Evolutionary conservation across 1,140 invertebrate genomes (phyloP).

Genomic region (Drosophila malerkotliana): DNA sequence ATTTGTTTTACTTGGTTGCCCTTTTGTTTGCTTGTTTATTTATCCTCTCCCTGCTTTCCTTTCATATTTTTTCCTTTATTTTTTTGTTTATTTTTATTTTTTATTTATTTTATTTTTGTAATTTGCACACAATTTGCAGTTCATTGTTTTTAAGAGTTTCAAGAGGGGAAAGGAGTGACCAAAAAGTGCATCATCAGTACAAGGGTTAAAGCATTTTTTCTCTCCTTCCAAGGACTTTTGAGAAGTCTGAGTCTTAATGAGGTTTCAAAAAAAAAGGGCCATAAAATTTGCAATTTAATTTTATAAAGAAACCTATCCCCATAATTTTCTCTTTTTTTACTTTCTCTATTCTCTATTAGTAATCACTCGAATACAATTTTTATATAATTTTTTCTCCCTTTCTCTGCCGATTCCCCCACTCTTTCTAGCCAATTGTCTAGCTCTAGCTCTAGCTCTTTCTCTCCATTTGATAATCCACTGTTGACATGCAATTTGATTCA

Average conservation of each 20-base stretch:
- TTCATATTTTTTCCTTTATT: not conserved
- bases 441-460: not conserved
- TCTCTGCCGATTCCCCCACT: not conserved
- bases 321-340: not conserved
- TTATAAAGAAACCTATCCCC: not conserved
- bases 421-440: no score
- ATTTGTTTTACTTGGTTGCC: slow-evolving; percentile 36
- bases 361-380: slow-evolving; percentile 66
- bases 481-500: slow-evolving; percentile 78
- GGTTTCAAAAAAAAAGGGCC: not conserved
- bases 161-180: slow-evolving; percentile 3
- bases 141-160: slow-evolving; percentile 56
- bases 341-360: slow-evolving; percentile 33
- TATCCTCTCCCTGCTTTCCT: slow-evolving; percentile 13
- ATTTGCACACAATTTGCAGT: slow-evolving; percentile 61
- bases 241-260: not conserved
- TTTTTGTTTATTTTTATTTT: slow-evolving; percentile 28
- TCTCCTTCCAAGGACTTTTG: not conserved
- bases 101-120: slow-evolving; percentile 29
- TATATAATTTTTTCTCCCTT: slow-evolving; percentile 42
- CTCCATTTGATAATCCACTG: slow-evolving; percentile 61
- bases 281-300: not conserved
- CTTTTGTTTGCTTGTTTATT: slow-evolving; percentile 46
- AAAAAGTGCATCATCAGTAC: slow-evolving; percentile 35
- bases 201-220: slow-evolving; percentile 8